Conservation (phyloP, 2,888 invertebrate genomes). For the Cyrtodaria siliqua region DNA sequence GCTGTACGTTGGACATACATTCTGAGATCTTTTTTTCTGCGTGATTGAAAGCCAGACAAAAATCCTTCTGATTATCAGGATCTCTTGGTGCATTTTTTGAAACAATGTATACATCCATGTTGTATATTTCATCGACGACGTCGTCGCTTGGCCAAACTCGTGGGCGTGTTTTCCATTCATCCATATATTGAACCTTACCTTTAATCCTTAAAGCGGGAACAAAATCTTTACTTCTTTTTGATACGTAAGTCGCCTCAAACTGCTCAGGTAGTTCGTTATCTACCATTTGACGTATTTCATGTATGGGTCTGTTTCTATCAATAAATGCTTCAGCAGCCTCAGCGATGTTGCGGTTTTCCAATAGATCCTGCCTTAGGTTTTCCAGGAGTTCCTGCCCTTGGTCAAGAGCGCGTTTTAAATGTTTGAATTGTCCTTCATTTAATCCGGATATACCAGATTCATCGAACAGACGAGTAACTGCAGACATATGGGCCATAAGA, state of each 20-base stretch:
- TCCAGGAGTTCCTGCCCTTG: too few relatives aligned
- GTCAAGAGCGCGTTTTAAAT: too few relatives aligned
- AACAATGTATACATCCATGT: conserved; percentile 56
- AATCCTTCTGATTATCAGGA: conserved; percentile 45
- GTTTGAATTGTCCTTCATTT: too few relatives aligned
- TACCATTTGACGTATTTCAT: too few relatives aligned
- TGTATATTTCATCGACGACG: conserved; percentile 47
- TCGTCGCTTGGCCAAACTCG: conserved; percentile 47
- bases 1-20: conserved; percentile 44
- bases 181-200: conserved; percentile 45
- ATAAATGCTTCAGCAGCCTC: too few relatives aligned
- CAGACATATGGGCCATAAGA: too few relatives aligned
- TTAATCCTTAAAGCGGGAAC: conserved; percentile 57
- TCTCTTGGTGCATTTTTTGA: conserved; percentile 56
- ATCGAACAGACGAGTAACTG: too few relatives aligned
- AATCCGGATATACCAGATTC: too few relatives aligned
- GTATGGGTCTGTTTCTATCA: too few relatives aligned
- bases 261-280: too few relatives aligned
- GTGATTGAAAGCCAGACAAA: conserved; percentile 63
- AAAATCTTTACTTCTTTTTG: conserved; percentile 62
- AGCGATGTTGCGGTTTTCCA: too few relatives aligned
- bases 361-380: too few relatives aligned
- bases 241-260: conserved; percentile 37
- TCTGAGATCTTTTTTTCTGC: conserved; percentile 57
- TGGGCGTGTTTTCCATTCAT: conserved; percentile 40